Percentiles rank a stretch among this genome's conserved stretches.
Evolutionary conservation across 2,797 vertebrate species (phyloP).

Genomic region (Heliangelus exortis): DNA sequence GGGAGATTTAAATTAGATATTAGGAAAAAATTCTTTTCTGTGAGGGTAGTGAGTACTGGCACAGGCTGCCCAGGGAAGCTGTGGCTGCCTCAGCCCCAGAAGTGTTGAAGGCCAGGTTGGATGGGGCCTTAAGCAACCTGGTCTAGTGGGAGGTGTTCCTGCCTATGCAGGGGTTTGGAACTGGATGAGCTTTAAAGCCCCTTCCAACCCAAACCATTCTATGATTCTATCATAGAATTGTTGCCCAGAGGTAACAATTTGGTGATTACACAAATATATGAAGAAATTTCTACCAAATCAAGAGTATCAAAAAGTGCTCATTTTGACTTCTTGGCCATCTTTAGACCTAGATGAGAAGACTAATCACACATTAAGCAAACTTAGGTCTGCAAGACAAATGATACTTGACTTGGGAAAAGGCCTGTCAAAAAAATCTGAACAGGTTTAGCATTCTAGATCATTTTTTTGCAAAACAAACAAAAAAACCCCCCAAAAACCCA

Average conservation of each 20-base stretch:
- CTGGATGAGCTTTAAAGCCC: too few relatives aligned
- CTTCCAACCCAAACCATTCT: too few relatives aligned
- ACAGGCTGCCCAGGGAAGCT: too few relatives aligned
- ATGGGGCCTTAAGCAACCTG: too few relatives aligned
- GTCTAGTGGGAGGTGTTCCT: too few relatives aligned
- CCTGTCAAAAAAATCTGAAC: background rate
- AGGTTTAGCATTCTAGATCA: background rate
- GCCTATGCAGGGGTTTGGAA: too few relatives aligned
- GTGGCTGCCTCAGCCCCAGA: too few relatives aligned
- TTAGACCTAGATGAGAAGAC: background rate
- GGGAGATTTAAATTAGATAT: too few relatives aligned
- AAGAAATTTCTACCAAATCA: background rate
- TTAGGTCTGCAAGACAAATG: rapidly evolving
- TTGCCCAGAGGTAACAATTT: background rate
- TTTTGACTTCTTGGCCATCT: background rate
- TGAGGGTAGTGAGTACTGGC: too few relatives aligned
- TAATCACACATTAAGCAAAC: background rate
- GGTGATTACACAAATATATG: background rate
- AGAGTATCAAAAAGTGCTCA: background rate
- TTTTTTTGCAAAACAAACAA: background rate
- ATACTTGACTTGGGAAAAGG: background rate
- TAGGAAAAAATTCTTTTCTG: too few relatives aligned
- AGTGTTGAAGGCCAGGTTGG: too few relatives aligned
- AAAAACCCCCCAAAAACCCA: background rate
- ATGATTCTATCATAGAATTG: too few relatives aligned